Evolutionary conservation across 2,888 invertebrate species (phyloP), one percentile per base, ranked within the genome.

Genomic region (Drepana falcataria): DNA sequence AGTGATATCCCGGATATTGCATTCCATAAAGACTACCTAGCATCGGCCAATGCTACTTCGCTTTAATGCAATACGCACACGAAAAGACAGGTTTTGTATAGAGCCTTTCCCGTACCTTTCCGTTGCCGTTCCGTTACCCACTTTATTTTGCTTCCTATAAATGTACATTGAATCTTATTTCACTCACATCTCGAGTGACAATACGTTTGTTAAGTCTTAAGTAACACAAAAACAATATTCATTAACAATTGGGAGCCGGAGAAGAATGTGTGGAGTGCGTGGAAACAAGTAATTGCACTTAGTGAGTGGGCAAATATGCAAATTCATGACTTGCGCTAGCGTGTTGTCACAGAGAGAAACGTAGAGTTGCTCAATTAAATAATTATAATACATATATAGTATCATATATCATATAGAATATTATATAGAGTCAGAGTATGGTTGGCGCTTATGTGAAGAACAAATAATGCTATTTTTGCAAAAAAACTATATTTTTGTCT

Each of bases 261-360:
- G 76, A 85, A 83, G 87, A 86, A 83, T 83, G 79, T 73, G 70
- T 71, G 71, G 79, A 87, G 85, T 84, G 81, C 77, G 83, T 81
- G 80, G 75, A 79, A 87, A 91, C 91, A 91, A 81, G 90, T 83
- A 79, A 89, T 89, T 87, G 90, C 90, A 91, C 90, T 90, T 89
- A 90, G 87, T 75, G 76, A 81, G 78, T 73, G 80, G 76, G 78
- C 82, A 76, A 83, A 87, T 89, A 91, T 91, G 90, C 88, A 86
- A 87, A 90, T 89, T 85, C 84, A 83, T 81, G 83, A 79, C 81
- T 79, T 83, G 59, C 55, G 60, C 73, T 79, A 78, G 85, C 83
- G 81, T 73, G 75, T 81, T 79, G 73, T 83, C 79, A 72, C 61
- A 66, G 49, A 2, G 60, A 55, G 52, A 56, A 35, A 21, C 2